Percentiles rank a stretch among this genome's conserved stretches.
phyloP scores from a whole-genome alignment of 30 jellyfish, hydroid and myxozoan genomes.

The Chrysaora quinquecirrha region DNA sequence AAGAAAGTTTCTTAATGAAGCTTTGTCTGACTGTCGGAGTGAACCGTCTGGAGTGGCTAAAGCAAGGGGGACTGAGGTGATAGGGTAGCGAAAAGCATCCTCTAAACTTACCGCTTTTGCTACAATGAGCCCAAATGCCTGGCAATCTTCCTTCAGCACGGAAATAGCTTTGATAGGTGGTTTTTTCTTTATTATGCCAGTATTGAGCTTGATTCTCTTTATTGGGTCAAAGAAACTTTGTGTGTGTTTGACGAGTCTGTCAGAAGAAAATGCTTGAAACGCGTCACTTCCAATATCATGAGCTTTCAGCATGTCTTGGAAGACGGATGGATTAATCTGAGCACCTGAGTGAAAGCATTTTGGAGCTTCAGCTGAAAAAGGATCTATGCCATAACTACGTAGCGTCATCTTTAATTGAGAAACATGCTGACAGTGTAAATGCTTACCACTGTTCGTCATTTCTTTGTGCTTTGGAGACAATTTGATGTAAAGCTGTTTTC shows the following conservation, averaged over 20 bases:
- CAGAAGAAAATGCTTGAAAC: slow-evolving; percentile 6
- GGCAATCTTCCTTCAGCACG: too few species aligned
- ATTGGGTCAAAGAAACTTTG: too few species aligned
- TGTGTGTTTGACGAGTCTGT: slow-evolving; percentile 17
- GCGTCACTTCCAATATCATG: slow-evolving; percentile 31
- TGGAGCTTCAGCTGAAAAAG: slow-evolving; percentile 5
- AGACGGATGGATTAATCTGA: slow-evolving; percentile 5
- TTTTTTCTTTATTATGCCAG: neutral
- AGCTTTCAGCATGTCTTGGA: slow-evolving; percentile 15
- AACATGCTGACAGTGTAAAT: neutral
- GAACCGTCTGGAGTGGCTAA: slow-evolving; percentile 26
- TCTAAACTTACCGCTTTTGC: too few species aligned
- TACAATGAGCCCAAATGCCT: too few species aligned
- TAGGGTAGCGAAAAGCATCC: slow-evolving; percentile 29
- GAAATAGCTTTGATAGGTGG: too few species aligned
- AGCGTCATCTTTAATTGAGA: neutral
- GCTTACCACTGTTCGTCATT: neutral
- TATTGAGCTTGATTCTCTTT: slow-evolving; percentile 17
- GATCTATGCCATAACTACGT: neutral
- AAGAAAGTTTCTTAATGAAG: neutral
- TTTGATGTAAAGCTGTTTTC: slow-evolving; percentile 11
- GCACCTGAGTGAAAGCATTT: slow-evolving; percentile 29
- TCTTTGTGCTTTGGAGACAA: slow-evolving; percentile 14
- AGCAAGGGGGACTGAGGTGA: slow-evolving; percentile 5
- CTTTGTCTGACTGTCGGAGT: slow-evolving; percentile 28